Percentiles rank a stretch among this genome's conserved stretches.
phyloP scores from a whole-genome alignment of 2,113 vertebrate genomes.

The Leucosticte australis region DNA sequence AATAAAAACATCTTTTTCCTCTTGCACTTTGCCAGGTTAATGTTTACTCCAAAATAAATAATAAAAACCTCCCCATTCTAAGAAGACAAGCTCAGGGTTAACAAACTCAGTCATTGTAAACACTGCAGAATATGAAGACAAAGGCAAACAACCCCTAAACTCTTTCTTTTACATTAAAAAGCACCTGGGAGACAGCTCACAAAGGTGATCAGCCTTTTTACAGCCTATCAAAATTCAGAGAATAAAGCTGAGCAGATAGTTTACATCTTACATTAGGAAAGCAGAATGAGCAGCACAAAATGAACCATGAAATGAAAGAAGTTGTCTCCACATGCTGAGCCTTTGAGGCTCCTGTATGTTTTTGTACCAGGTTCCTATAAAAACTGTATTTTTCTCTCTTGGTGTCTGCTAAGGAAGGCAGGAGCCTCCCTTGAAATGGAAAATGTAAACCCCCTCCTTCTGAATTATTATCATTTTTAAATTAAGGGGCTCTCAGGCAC shows the following conservation, averaged over 20 bases:
- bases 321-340: rapidly evolving
- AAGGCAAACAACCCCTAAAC: neutral
- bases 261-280: neutral
- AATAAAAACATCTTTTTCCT: neutral
- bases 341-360: neutral
- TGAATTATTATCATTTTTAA: neutral
- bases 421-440: neutral
- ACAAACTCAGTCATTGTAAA: neutral
- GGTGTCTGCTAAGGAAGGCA: neutral
- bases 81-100: neutral
- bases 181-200: neutral
- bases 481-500: neutral
- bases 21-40: neutral
- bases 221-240: neutral
- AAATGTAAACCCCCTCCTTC: neutral
- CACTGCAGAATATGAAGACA: neutral
- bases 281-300: neutral
- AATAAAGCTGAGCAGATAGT: neutral
- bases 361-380: neutral
- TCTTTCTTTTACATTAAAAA: neutral
- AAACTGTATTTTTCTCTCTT: neutral
- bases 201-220: neutral
- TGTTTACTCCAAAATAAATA: slow-evolving; percentile 24
- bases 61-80: neutral
- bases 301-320: neutral